Evolutionary conservation across 2,113 vertebrate genomes (phyloP).

Genomic region (Anthoscopus minutus): DNA sequence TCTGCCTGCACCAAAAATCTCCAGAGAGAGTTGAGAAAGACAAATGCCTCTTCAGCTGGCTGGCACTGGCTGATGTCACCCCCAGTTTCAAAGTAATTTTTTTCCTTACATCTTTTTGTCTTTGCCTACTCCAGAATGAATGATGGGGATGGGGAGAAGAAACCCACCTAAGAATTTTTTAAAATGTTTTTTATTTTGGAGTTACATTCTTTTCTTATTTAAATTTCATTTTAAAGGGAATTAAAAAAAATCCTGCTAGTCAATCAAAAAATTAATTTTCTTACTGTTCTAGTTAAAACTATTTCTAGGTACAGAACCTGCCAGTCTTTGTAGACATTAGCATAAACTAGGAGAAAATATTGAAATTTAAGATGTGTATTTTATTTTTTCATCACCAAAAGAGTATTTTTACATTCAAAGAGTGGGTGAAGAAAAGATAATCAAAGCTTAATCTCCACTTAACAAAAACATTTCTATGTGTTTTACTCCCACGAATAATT

Average conservation of each 20-base stretch:
- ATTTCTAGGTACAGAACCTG: not conserved
- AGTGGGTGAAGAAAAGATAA: not conserved
- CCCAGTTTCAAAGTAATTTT: not conserved
- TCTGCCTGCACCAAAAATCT: not conserved
- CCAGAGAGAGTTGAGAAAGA: not conserved
- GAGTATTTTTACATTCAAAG: not conserved
- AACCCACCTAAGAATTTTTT: not conserved
- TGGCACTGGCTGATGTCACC: not conserved
- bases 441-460: not conserved
- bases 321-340: not conserved
- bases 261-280: not conserved
- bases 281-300: not conserved
- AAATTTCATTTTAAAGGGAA: not conserved
- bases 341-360: not conserved
- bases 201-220: not conserved
- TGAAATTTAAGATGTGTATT: not conserved
- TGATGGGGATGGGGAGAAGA: not conserved
- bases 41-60: not conserved
- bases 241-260: fast-evolving
- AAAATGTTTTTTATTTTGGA: not conserved
- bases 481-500: not conserved
- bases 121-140: not conserved
- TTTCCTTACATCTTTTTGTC: not conserved
- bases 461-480: not conserved
- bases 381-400: not conserved